These are phyloP conservation scores for Sinocyclocheilus anophthalmus DNA, from an alignment of 2,113 vertebrate species.

Conservation along the genomic window DNA sequence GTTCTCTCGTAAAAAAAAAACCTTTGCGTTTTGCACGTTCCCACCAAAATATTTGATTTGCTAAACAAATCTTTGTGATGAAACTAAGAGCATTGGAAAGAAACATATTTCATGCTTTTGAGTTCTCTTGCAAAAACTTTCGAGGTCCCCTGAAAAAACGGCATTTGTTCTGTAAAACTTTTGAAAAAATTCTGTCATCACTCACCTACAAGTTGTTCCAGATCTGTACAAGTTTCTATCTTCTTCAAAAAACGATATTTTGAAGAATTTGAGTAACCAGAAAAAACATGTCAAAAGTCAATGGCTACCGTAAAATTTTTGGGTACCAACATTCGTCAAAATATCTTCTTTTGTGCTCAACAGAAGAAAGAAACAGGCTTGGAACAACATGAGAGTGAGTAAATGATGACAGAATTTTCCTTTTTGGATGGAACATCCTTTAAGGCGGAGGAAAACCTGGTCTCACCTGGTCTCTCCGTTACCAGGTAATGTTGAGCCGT, in stretches of 20 bases:
- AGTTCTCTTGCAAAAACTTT: neutral
- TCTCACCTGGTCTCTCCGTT: conserved; percentile 93
- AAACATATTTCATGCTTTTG: neutral
- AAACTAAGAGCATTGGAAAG: neutral
- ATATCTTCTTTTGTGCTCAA: neutral
- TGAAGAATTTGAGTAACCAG: too few species aligned
- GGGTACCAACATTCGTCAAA: neutral
- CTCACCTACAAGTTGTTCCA: too few species aligned
- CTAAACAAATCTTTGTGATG: neutral
- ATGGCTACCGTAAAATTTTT: neutral
- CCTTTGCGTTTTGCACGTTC: too few species aligned
- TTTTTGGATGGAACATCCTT: neutral
- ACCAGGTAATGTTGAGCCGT: conserved; percentile 79
- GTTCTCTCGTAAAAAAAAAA: too few species aligned
- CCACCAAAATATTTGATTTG: neutral
- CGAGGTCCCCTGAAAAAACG: neutral
- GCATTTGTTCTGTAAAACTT: neutral
- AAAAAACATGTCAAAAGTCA: too few species aligned
- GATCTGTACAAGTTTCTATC: neutral
- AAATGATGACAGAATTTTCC: neutral
- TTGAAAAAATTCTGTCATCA: neutral
- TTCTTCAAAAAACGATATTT: neutral
- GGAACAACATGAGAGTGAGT: neutral
- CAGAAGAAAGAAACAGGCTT: too few species aligned
- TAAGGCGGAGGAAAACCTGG: neutral